phyloP scores from a whole-genome alignment of 2,113 vertebrate species.

The Lasiurus borealis region DNA sequence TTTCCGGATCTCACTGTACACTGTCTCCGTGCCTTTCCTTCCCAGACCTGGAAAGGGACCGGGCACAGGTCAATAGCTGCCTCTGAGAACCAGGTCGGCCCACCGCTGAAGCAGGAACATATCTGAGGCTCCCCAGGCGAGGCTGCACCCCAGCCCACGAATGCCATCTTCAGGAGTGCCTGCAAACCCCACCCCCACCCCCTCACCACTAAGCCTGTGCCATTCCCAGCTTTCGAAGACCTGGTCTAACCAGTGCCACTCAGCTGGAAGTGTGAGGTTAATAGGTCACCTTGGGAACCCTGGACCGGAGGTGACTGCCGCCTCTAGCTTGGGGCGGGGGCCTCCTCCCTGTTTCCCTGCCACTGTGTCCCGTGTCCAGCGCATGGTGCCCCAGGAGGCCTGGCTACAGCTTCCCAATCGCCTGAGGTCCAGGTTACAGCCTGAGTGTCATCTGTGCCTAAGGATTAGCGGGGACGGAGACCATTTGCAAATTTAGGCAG shows the following conservation, averaged over 20 bases:
- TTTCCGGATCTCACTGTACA: constrained; percentile 91
- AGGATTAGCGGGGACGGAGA: not conserved
- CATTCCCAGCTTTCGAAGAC: not conserved
- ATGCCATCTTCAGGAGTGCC: not conserved
- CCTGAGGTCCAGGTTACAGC: not conserved
- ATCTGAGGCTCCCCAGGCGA: not conserved
- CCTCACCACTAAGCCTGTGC: not conserved
- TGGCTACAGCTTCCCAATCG: not conserved
- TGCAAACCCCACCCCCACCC: not conserved
- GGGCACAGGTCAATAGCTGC: constrained; percentile 81
- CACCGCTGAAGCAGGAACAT: not conserved
- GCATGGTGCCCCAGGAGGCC: not conserved
- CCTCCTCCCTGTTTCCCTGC: not conserved
- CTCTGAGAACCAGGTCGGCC: not conserved
- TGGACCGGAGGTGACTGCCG: not conserved
- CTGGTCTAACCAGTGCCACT: not conserved
- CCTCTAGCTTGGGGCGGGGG: fast-evolving
- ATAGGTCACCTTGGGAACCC: not conserved
- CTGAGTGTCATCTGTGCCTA: not conserved
- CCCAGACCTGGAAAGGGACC: constrained; percentile 87
- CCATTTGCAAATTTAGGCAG: not conserved
- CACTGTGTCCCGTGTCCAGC: not conserved
- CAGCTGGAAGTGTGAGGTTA: not conserved
- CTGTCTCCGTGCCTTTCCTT: constrained; percentile 87
- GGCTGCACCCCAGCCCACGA: not conserved